phyloP scores from a whole-genome alignment of 2,797 vertebrate species.

The Typhlichthys eigenmanni region DNA sequence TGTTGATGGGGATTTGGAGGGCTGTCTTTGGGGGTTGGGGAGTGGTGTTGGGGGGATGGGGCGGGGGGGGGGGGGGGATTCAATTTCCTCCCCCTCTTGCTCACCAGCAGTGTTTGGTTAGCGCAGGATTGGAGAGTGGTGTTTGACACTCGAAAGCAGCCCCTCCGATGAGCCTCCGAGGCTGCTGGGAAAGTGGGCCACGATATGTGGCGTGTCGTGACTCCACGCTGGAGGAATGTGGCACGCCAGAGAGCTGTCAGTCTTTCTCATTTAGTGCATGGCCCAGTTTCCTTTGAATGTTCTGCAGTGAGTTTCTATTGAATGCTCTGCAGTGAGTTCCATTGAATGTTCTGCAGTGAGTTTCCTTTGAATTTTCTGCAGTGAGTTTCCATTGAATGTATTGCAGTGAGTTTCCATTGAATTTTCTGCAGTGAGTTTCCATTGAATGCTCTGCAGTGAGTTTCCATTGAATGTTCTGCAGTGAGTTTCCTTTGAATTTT shows the following conservation, averaged over 20 bases:
- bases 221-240: constrained; percentile 62
- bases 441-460: neutral
- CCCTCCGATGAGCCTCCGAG: constrained; percentile 40
- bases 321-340: neutral
- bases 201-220: constrained; percentile 54
- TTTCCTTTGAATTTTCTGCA: too few relatives aligned
- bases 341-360: too few relatives aligned
- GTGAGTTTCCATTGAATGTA: too few relatives aligned
- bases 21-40: constrained; percentile 61
- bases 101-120: constrained; percentile 66
- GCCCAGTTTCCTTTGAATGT: constrained; percentile 17
- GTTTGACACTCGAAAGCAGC: constrained; percentile 61
- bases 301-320: neutral
- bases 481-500: too few relatives aligned
- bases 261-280: constrained; percentile 34
- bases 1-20: constrained; percentile 75
- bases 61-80: constrained; percentile 44
- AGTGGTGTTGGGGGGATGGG: constrained; percentile 24
- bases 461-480: too few relatives aligned
- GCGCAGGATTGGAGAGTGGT: constrained; percentile 59
- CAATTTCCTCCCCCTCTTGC: constrained; percentile 72
- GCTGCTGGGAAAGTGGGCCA: constrained; percentile 57
- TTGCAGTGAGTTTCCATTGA: too few relatives aligned
- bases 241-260: constrained; percentile 50
- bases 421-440: constrained; percentile 1